phyloP scores from a whole-genome alignment of 2,888 invertebrate genomes.

The Tenodera sinensis region DNA sequence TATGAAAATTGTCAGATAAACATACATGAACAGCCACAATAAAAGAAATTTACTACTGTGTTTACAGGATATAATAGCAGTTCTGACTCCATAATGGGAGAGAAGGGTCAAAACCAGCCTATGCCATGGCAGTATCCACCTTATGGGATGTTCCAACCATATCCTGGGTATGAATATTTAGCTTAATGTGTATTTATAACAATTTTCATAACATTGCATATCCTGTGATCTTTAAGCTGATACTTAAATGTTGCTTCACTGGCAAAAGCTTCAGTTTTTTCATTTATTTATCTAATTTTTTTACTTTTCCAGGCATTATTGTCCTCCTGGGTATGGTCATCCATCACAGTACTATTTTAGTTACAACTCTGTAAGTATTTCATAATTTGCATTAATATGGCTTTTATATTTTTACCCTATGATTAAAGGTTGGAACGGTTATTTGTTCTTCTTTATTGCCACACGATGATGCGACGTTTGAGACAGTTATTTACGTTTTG shows the following conservation, averaged over 20 bases:
- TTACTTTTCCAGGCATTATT: constrained; percentile 23
- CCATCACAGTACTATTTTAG: constrained; percentile 25
- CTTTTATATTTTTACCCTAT: too few relatives aligned
- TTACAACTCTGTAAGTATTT: constrained; percentile 17
- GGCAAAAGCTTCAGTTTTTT: too few relatives aligned
- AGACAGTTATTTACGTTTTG: too few relatives aligned
- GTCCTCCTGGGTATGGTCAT: constrained; percentile 27
- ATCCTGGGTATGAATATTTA: constrained; percentile 39
- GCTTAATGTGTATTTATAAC: not conserved
- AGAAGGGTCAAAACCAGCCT: constrained; percentile 22
- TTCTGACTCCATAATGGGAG: constrained; percentile 3
- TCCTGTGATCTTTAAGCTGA: not conserved
- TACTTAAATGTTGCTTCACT: too few relatives aligned
- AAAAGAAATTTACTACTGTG: too few relatives aligned
- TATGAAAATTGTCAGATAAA: too few relatives aligned
- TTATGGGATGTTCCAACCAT: constrained; percentile 43
- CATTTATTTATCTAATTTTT: too few relatives aligned
- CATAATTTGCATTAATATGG: not conserved
- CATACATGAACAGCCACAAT: too few relatives aligned
- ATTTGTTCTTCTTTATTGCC: too few relatives aligned
- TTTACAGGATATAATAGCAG: not conserved
- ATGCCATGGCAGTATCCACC: constrained; percentile 46
- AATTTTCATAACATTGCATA: not conserved
- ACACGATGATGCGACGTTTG: too few relatives aligned
- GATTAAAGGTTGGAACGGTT: too few relatives aligned